These are phyloP conservation scores for Plestiodon gilberti DNA, from an alignment of 2,113 vertebrate species.

Conservation along the genomic window DNA sequence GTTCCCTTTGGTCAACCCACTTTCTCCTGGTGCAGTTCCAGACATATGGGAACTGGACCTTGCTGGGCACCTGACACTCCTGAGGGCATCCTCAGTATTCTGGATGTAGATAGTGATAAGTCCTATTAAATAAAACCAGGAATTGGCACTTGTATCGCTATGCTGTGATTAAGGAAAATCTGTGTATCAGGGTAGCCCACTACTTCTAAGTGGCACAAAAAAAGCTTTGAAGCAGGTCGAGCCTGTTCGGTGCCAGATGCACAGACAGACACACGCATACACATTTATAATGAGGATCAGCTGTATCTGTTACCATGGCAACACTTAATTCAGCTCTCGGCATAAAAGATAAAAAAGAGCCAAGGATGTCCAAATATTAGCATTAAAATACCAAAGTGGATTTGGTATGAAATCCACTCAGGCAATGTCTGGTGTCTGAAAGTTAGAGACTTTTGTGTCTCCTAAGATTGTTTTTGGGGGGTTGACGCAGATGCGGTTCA, in stretches of 20 bases:
- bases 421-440: not conserved
- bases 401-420: slow-evolving; percentile 8
- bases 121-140: not conserved
- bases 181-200: not conserved
- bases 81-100: not conserved
- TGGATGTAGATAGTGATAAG: not conserved
- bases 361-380: slow-evolving; percentile 63
- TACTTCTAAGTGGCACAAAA: not conserved
- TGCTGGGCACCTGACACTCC: not conserved
- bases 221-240: slow-evolving; percentile 3
- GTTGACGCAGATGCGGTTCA: too few species aligned
- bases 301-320: slow-evolving; percentile 50
- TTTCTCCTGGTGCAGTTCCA: too few species aligned
- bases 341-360: slow-evolving; percentile 14
- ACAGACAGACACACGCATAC: slow-evolving; percentile 22
- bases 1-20: too few species aligned
- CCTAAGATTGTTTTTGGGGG: not conserved
- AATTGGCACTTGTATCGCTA: not conserved
- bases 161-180: not conserved
- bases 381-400: slow-evolving; percentile 32
- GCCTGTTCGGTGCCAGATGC: slow-evolving; percentile 25
- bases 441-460: not conserved
- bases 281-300: not conserved
- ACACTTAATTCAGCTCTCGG: slow-evolving; percentile 24
- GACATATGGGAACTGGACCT: not conserved